phyloP scores from a whole-genome alignment of 2,888 invertebrate species.

The Pemphredon lugubris region DNA sequence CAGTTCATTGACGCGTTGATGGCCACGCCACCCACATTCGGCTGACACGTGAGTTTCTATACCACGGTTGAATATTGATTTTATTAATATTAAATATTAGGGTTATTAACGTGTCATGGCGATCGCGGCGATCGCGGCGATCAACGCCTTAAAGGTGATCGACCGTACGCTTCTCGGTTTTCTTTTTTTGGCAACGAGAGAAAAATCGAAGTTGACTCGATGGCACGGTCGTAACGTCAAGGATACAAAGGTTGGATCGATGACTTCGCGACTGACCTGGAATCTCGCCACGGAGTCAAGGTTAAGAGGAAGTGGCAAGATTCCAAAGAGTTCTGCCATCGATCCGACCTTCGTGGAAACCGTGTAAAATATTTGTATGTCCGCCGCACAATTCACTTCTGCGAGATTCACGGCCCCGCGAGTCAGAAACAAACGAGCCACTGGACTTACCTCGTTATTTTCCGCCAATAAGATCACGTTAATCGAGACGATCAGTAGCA shows the following conservation, averaged over 20 bases:
- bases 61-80: no score
- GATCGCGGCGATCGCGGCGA: no score
- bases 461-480: constrained; percentile 81
- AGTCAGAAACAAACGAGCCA: background rate
- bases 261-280: constrained; percentile 68
- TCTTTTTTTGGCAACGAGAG: no score
- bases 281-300: constrained; percentile 68
- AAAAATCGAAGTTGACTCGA: background rate
- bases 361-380: constrained; percentile 6
- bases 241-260: constrained; percentile 37
- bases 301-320: constrained; percentile 70
- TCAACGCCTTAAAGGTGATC: no score
- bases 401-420: background rate
- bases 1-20: no score
- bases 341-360: constrained; percentile 41
- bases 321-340: constrained; percentile 64
- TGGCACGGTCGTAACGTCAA: background rate
- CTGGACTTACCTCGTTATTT: constrained; percentile 79
- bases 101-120: no score
- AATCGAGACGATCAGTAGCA: constrained; percentile 73
- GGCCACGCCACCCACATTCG: no score
- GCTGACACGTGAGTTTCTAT: no score
- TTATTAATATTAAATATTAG: no score
- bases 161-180: no score
- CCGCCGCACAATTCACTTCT: no score